Conservation (phyloP, 2,888 invertebrate genomes). For the Nymphalis urticae region DNA sequence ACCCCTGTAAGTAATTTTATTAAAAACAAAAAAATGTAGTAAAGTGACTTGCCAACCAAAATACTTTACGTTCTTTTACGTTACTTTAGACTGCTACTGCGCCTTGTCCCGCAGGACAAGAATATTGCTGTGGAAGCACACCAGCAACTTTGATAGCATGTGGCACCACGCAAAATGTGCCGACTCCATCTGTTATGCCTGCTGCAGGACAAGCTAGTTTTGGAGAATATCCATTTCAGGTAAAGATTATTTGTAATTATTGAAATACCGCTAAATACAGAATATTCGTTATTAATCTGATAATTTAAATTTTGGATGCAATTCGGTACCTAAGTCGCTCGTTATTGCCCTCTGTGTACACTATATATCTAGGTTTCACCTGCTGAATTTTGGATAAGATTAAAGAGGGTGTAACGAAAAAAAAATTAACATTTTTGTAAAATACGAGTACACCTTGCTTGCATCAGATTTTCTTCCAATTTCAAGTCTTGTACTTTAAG, state of each 20-base stretch:
- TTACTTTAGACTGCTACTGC: constrained; percentile 31
- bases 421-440: too few species aligned
- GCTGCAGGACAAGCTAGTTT: constrained; percentile 82
- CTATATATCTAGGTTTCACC: too few species aligned
- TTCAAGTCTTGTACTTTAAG: too few species aligned
- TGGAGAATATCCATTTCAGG: constrained; percentile 89
- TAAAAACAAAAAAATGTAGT: neutral
- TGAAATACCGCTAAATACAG: too few species aligned
- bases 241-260: constrained; percentile 45
- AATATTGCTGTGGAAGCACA: constrained; percentile 66
- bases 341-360: too few species aligned
- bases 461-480: too few species aligned
- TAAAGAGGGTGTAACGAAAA: too few species aligned
- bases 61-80: neutral
- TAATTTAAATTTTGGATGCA: too few species aligned
- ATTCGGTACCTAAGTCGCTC: too few species aligned
- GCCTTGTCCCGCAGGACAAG: constrained; percentile 66
- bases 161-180: constrained; percentile 67
- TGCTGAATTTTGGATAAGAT: too few species aligned
- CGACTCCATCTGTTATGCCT: constrained; percentile 57
- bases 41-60: neutral
- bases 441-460: too few species aligned
- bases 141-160: constrained; percentile 58
- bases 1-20: constrained; percentile 72
- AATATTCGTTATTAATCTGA: too few species aligned